Percentiles rank a stretch among this genome's conserved stretches.
Evolutionary conservation across 1,140 invertebrate genomes (phyloP).

Genomic region (Aphaenogaster ashmeadi): DNA sequence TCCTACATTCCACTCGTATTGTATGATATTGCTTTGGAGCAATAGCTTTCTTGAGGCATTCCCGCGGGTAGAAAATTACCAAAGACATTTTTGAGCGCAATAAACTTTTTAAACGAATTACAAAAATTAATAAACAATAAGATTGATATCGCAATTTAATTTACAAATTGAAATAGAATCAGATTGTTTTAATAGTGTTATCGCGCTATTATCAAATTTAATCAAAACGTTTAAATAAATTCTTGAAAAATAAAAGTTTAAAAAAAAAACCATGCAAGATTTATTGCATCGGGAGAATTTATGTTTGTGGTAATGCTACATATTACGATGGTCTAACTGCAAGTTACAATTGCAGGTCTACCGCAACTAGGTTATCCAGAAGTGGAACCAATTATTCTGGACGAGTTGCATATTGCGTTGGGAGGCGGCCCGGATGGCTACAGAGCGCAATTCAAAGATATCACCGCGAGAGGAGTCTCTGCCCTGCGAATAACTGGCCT

Average conservation of each 20-base stretch:
- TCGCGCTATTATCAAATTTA: background rate
- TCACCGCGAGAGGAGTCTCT: conserved; percentile 93
- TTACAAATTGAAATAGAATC: background rate
- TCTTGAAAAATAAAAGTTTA: background rate
- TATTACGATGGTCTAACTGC: background rate
- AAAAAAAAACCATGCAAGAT: background rate
- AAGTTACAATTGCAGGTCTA: conserved; percentile 76
- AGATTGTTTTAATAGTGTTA: background rate
- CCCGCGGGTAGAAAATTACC: background rate
- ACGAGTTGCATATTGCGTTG: conserved; percentile 93
- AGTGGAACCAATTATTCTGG: conserved; percentile 92
- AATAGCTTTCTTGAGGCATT: conserved; percentile 53
- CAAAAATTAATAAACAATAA: background rate
- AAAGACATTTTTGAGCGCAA: background rate
- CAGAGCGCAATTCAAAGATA: conserved; percentile 92
- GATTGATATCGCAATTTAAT: background rate
- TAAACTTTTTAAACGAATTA: background rate
- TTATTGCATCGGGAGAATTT: background rate
- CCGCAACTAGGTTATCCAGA: conserved; percentile 85
- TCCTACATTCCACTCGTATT: conserved; percentile 81
- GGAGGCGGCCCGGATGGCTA: conserved; percentile 93
- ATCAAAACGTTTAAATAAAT: background rate
- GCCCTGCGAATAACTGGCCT: conserved; percentile 92
- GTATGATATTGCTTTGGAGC: conserved; percentile 23
- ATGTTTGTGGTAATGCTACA: background rate